A percentile compares a stretch with the other conserved stretches of the same genome.
phyloP scores from a whole-genome alignment of 2,797 vertebrate genomes.

The Hoplostethus atlanticus region DNA sequence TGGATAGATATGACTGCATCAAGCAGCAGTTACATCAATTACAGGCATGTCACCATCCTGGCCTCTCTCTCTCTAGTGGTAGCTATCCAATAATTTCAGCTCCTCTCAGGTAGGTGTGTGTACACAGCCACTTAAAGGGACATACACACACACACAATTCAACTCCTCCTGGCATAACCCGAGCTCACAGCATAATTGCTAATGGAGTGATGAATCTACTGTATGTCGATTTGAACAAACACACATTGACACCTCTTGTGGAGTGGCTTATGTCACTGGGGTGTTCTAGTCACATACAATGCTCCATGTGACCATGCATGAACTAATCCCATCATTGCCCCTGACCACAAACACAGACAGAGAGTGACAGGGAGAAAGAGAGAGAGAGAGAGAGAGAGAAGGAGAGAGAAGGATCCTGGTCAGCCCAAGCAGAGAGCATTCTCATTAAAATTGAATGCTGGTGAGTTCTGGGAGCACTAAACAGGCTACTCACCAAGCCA shows the following conservation, averaged over 20 bases:
- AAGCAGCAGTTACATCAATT: slow-evolving; percentile 1
- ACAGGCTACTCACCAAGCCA: slow-evolving; percentile 53
- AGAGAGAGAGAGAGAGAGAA: slow-evolving; percentile 32
- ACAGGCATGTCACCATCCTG: neutral
- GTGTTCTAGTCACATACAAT: neutral
- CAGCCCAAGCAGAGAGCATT: slow-evolving; percentile 65
- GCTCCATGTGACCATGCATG: slow-evolving; percentile 21
- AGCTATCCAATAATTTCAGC: neutral
- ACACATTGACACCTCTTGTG: slow-evolving; percentile 5
- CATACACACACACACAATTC: neutral
- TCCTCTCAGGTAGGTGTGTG: neutral
- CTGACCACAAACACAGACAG: slow-evolving; percentile 54
- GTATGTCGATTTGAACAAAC: neutral
- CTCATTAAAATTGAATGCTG: slow-evolving; percentile 78
- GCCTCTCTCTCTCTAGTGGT: neutral
- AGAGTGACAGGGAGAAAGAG: slow-evolving; percentile 32
- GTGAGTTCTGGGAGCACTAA: slow-evolving; percentile 72
- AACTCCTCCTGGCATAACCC: slow-evolving; percentile 2
- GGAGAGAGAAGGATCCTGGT: slow-evolving; percentile 35
- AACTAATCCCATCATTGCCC: slow-evolving; percentile 46
- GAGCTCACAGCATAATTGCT: neutral
- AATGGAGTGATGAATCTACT: neutral
- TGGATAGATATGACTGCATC: neutral
- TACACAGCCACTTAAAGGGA: too few species aligned
- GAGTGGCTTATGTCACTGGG: neutral